Base-by-base conservation (phyloP, 2,797 vertebrate species). In the Spinibarbus caldwelli region DNA sequence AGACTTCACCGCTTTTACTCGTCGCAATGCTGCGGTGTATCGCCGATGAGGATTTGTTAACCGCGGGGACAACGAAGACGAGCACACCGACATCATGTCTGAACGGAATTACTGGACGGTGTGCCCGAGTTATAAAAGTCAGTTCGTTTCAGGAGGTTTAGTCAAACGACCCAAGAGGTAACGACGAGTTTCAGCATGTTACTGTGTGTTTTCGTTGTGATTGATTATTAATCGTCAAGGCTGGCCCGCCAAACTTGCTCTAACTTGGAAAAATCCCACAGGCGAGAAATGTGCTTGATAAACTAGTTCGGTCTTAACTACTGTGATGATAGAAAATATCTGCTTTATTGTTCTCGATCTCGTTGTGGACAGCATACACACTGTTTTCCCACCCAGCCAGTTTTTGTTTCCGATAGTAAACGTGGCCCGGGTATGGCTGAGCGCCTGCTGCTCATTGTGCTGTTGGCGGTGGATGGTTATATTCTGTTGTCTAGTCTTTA, bases 71-170 rank as follows among this genome's bases (percentile, higher is more conserved):
- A 54, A 64, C 62, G 59, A 83, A 66, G 75, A 78, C 75, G 11
- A 52, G 26, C 43, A 49, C n/a, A 47, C 52, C 64, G 59, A 86
- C 77, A 78, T 76, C 91, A 95, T 95, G 95, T 94, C 94, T 34
- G 95, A 95, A 91, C 95, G 94, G 52, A 95, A 93, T 90, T 94
- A 95, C n/a, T 95, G 95, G 95, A 95, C 95, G 73, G 94, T 95
- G 83, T 80, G 95, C 89, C 94, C 95, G 78, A 95, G 95, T 93
- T 95, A 95, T 91, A 95, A 95, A 92, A 95, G 93, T 85, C 95
- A 93, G 90, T 95, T 95, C 89, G 94, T 95, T 78, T 93, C 94
- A 5, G 95, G 95, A 82, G 94, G 93, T 66, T 94, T 94, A 93
- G 94, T 95, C 92, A 95, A 94, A 86, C 90, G 95, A 85, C 90